A percentile compares a stretch with the other conserved stretches of the same genome.
Conservation (phyloP, 2,113 vertebrate genomes). For the Gallinago jamesoni region DNA sequence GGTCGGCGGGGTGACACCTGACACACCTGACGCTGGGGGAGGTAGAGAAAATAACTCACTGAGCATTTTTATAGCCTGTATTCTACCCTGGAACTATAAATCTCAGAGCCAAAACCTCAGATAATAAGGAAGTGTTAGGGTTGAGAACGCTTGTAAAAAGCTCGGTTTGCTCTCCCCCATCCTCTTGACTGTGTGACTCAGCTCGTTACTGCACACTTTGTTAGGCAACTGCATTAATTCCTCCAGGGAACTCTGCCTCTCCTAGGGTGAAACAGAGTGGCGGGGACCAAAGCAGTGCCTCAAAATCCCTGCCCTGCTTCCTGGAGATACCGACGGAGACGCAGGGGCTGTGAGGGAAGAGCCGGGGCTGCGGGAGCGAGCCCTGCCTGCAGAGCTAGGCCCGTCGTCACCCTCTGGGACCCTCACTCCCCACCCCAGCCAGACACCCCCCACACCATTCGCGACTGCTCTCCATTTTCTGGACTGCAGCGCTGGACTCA, state of each 20-base stretch:
- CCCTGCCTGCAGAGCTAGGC: background rate
- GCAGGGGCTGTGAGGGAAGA: background rate
- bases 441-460: background rate
- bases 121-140: background rate
- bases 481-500: background rate
- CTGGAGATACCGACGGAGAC: background rate
- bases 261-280: accelerated
- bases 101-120: background rate
- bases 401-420: accelerated
- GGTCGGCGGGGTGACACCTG: background rate
- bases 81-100: background rate
- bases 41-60: background rate
- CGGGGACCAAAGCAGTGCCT: background rate
- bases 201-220: background rate
- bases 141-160: background rate
- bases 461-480: background rate
- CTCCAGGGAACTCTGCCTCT: background rate
- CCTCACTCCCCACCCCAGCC: background rate
- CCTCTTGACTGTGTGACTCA: background rate
- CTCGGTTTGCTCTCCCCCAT: background rate
- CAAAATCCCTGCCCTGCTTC: background rate
- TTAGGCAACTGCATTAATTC: background rate
- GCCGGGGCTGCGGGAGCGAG: background rate
- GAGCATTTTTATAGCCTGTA: background rate
- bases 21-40: background rate